Conservation (phyloP, 2,113 vertebrate species). For the Candoia aspera region DNA sequence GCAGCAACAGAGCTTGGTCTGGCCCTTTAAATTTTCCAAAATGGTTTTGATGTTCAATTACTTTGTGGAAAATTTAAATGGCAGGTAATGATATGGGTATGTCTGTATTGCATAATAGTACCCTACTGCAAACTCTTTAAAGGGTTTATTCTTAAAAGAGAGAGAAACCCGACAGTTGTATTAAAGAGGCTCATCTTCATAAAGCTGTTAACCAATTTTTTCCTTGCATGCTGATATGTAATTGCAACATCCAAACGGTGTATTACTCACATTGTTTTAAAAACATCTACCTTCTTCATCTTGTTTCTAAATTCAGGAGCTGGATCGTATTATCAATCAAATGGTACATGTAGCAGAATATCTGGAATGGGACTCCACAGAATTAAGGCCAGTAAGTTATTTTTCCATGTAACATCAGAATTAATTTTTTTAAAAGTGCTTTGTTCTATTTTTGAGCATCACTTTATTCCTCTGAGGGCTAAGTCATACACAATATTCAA, state of each 20-base stretch:
- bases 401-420: background rate
- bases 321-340: constrained; percentile 92
- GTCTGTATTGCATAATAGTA: background rate
- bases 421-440: background rate
- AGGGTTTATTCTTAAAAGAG: background rate
- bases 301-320: constrained; percentile 70
- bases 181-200: background rate
- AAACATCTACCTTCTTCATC: rapidly evolving
- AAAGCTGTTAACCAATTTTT: no score
- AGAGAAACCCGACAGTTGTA: background rate
- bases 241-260: background rate
- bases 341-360: constrained; percentile 96
- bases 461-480: background rate
- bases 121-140: background rate
- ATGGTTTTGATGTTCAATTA: background rate
- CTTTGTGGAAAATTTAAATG: background rate
- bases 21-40: background rate
- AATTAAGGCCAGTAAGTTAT: constrained; percentile 84
- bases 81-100: background rate
- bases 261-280: background rate
- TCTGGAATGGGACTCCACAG: constrained; percentile 93
- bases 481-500: background rate
- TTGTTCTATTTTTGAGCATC: background rate
- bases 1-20: background rate
- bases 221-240: background rate